Percentiles rank a stretch among this genome's conserved stretches.
Conservation (phyloP, 2,888 invertebrate genomes). For the Lithosia quadra region DNA sequence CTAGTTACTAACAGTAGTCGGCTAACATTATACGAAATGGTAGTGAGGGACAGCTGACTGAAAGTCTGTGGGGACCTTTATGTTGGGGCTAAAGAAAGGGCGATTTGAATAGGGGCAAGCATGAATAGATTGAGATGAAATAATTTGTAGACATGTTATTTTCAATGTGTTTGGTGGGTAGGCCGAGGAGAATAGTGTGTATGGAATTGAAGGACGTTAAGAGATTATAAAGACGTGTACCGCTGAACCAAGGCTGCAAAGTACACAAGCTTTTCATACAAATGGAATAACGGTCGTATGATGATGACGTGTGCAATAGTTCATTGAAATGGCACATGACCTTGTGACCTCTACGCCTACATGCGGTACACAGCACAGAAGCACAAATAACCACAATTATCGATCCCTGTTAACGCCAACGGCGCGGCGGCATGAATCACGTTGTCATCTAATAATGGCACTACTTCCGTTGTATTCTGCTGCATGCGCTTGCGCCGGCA, state of each 20-base stretch:
- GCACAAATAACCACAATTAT: slow-evolving; percentile 6
- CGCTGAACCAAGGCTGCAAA: too few species aligned
- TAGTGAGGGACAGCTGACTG: slow-evolving; percentile 12
- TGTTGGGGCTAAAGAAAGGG: background rate
- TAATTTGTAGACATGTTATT: background rate
- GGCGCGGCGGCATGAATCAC: slow-evolving; percentile 3
- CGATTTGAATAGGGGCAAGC: background rate
- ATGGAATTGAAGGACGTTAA: background rate
- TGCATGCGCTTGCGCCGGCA: background rate
- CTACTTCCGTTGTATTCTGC: slow-evolving; percentile 2
- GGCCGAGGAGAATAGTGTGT: background rate
- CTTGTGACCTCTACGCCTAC: slow-evolving; percentile 1
- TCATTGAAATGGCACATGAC: slow-evolving; percentile 2
- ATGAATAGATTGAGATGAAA: background rate
- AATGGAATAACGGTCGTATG: background rate
- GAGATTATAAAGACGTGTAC: background rate
- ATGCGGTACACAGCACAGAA: background rate
- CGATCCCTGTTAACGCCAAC: background rate
- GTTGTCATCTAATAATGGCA: background rate
- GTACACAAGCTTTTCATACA: too few species aligned
- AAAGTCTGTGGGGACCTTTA: slow-evolving; percentile 1
- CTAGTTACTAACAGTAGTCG: slow-evolving; percentile 37
- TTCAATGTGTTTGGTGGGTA: background rate
- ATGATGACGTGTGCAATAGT: background rate
- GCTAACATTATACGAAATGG: background rate